These are phyloP conservation scores for Agapornis roseicollis DNA, from an alignment of 2,113 vertebrate species.

Conservation along the genomic window DNA sequence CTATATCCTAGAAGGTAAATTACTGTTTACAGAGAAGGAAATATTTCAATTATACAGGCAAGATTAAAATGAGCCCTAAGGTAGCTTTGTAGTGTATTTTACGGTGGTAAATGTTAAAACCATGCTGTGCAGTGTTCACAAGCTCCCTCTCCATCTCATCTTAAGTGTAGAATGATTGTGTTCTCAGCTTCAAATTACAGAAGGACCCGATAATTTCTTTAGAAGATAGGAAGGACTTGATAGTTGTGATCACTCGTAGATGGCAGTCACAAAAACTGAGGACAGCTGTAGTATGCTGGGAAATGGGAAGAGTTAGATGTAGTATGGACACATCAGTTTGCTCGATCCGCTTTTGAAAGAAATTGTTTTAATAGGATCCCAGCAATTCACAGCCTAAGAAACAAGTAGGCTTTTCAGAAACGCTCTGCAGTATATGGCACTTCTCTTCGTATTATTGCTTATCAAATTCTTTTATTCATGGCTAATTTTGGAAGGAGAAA, in stretches of 20 bases:
- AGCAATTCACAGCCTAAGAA: not conserved
- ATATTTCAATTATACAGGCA: conserved; percentile 22
- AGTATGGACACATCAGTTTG: not conserved
- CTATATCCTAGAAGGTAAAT: conserved; percentile 44
- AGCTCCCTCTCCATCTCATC: not conserved
- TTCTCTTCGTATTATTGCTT: conserved; percentile 14
- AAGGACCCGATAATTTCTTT: not conserved
- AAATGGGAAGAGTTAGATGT: not conserved
- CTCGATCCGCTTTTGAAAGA: not conserved
- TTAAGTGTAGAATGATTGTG: not conserved
- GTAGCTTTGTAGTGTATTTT: conserved; percentile 1
- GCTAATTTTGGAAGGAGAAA: conserved; percentile 7
- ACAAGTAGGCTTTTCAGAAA: not conserved
- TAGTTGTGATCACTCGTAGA: not conserved
- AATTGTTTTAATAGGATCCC: not conserved
- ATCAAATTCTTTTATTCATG: not conserved
- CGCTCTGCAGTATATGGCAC: not conserved
- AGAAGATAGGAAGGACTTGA: not conserved
- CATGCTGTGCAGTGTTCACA: not conserved
- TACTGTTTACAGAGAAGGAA: conserved; percentile 10
- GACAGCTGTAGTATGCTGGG: not conserved
- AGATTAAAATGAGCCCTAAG: conserved; percentile 52
- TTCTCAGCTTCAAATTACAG: not conserved
- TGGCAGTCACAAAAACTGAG: not conserved
- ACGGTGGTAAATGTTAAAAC: not conserved